phyloP scores from a whole-genome alignment of 2,888 invertebrate species.

The Trichogramma dendrolimi region DNA sequence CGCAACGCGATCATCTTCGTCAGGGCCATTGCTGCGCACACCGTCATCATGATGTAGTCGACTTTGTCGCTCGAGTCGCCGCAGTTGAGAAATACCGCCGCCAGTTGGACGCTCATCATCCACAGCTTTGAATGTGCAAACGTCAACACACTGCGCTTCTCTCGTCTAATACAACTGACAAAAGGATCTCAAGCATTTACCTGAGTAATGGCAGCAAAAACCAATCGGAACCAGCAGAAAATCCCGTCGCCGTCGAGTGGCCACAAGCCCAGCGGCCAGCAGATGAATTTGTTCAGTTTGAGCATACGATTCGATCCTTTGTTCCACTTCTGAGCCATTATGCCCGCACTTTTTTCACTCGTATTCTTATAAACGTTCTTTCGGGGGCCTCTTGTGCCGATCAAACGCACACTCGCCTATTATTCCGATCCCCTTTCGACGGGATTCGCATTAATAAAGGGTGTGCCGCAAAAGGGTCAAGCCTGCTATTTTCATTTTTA shows the following conservation, averaged over 20 bases:
- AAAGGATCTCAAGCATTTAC: slow-evolving; percentile 8
- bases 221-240: slow-evolving; percentile 28
- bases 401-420: too few relatives aligned
- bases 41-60: slow-evolving; percentile 32
- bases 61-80: slow-evolving; percentile 36
- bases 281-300: slow-evolving; percentile 29
- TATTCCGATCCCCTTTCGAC: too few relatives aligned
- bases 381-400: too few relatives aligned
- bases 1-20: slow-evolving; percentile 34
- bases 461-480: too few relatives aligned
- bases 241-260: slow-evolving; percentile 27
- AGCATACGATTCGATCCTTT: slow-evolving; percentile 29
- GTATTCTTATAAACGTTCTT: too few relatives aligned
- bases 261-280: slow-evolving; percentile 33
- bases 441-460: too few relatives aligned
- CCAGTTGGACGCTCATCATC: slow-evolving; percentile 27
- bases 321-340: slow-evolving; percentile 21
- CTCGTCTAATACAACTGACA: neutral
- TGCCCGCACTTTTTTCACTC: too few relatives aligned
- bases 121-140: slow-evolving; percentile 22
- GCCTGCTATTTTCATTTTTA: too few relatives aligned
- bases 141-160: neutral
- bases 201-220: slow-evolving; percentile 12
- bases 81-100: slow-evolving; percentile 33
- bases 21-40: slow-evolving; percentile 31